Evolutionary conservation across 2,113 vertebrate genomes (phyloP).

Genomic region (Atlantisia rogersi): DNA sequence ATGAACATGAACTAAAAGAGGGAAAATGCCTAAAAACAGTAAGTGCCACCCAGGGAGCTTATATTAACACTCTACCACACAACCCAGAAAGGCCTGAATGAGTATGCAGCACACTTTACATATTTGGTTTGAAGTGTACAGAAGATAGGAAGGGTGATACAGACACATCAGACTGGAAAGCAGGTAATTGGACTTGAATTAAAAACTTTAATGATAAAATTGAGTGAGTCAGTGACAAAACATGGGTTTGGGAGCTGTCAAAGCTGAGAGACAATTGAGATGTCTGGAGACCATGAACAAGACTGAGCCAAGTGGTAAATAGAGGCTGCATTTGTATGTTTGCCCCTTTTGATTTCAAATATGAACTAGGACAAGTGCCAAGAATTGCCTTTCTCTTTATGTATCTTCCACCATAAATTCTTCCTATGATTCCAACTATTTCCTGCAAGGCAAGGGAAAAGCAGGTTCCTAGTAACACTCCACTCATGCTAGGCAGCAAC

Average conservation of each 20-base stretch:
- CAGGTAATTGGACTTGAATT: background rate
- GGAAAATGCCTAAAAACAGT: background rate
- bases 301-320: background rate
- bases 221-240: background rate
- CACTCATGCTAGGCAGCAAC: background rate
- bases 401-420: background rate
- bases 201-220: background rate
- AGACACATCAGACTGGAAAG: background rate
- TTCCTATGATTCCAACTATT: background rate
- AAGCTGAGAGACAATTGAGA: background rate
- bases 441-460: background rate
- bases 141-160: background rate
- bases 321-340: background rate
- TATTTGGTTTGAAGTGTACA: background rate
- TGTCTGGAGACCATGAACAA: background rate
- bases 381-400: background rate
- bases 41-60: background rate
- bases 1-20: background rate
- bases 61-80: background rate
- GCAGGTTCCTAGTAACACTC: background rate
- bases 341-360: background rate
- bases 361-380: background rate
- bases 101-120: background rate
- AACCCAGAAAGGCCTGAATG: background rate
- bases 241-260: background rate